Conservation (phyloP, 1,140 invertebrate species). For the Brachionus asplanchnoidis region DNA sequence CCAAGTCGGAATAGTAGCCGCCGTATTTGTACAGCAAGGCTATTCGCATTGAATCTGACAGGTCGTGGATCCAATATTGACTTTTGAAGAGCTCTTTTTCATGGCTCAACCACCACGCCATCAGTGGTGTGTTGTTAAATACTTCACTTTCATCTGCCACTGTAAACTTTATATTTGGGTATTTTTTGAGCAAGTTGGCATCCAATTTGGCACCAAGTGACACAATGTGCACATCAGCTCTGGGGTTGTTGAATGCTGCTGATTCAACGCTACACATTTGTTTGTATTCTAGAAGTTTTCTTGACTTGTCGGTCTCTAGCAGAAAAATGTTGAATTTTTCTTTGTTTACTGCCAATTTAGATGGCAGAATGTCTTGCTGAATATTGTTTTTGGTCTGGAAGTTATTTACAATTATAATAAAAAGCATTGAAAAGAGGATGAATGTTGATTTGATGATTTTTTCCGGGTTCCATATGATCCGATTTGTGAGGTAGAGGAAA, state of each 20-base stretch:
- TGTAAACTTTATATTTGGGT: background rate
- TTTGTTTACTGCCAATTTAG: background rate
- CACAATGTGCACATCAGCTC: background rate
- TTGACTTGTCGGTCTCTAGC: background rate
- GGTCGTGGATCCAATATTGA: background rate
- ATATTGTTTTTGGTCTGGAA: background rate
- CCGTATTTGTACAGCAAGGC: constrained; percentile 10
- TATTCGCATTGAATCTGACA: constrained; percentile 1
- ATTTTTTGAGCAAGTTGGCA: background rate
- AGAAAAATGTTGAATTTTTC: constrained; percentile 8
- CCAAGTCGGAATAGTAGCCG: constrained; percentile 8
- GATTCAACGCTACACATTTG: background rate
- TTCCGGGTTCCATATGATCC: background rate
- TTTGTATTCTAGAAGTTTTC: background rate
- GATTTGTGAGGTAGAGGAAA: background rate
- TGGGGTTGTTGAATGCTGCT: background rate
- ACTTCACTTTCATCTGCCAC: background rate
- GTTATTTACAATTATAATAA: background rate
- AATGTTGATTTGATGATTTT: background rate
- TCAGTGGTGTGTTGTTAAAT: background rate
- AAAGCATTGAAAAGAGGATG: background rate
- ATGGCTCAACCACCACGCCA: background rate
- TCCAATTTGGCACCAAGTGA: background rate
- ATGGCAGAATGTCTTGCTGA: background rate
- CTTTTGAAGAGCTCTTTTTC: background rate